Base-by-base conservation (phyloP, 2,797 vertebrate genomes). In the Falco berigora region DNA sequence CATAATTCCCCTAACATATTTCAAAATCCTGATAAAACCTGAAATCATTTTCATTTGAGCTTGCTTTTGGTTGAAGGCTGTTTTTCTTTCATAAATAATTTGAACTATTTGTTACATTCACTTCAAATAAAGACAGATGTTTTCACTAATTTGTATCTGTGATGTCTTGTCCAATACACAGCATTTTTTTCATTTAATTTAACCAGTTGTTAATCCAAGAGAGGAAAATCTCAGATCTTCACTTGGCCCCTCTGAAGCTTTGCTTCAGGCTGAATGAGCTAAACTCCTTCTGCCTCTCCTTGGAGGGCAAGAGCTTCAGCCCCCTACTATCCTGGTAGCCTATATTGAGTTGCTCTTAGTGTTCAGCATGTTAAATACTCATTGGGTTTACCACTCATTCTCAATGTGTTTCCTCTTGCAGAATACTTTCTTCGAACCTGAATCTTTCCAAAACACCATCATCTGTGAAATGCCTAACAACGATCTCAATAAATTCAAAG, bases 401-500 rank as follows among this genome's bases (percentile, higher is more conserved):
- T 75, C 2, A 2, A 32, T 69, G 6, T 96, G 78, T 94, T 96
- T 90, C 49, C 36, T 93, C 73, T 96, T 89, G 21, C 94, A 99
- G 99, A 97, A 97, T 49, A 81, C 94, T 63, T 93, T 88, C 21
- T 99, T 99, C 97, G 97, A 99, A 58, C 99, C 99, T 0, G 98
- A 98, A 86, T 94, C 93, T 89, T 99, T 99, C 97, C 96, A 94
- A 61, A 97, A 98, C 55, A 97, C 96, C 5, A 98, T 99, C 25
- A 95, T 98, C 96, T 99, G 99, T 91, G 99, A 99, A 97, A 98
- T 97, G 79, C 99, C 99, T 89, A 99, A 98, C 97, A 98, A 98
- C 75, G 98, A 99, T 88, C 98, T 99, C 92, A 99, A 98, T 96
- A 98, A 98, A 97, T 99, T 99, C 97, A 99, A 98, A 94, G 99